phyloP scores from a whole-genome alignment of 2,797 vertebrate genomes.

The Tinamus major region DNA sequence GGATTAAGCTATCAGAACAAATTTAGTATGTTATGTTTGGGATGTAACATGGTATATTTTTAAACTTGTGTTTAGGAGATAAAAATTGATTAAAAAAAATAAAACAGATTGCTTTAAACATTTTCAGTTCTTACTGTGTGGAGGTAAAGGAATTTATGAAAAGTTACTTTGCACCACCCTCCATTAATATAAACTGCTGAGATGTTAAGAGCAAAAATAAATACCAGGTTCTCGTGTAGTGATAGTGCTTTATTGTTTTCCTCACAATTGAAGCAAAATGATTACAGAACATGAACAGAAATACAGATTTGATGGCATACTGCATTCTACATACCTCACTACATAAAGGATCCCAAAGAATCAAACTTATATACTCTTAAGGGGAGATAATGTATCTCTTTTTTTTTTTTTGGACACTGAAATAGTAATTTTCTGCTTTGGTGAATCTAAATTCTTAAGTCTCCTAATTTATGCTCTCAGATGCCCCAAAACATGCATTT shows the following conservation, averaged over 20 bases:
- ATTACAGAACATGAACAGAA: conserved; percentile 1
- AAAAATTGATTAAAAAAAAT: neutral
- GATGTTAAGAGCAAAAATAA: neutral
- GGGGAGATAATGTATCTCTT: neutral
- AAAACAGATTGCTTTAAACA: neutral
- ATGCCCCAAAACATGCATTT: neutral
- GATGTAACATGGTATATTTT: neutral
- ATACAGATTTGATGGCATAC: neutral
- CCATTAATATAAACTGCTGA: neutral
- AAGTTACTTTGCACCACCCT: neutral
- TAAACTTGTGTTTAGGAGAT: neutral
- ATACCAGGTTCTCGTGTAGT: neutral
- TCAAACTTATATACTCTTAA: neutral
- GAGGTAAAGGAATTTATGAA: neutral
- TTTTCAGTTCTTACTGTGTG: neutral
- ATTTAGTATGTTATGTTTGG: neutral
- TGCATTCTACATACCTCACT: neutral
- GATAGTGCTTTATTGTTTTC: conserved; percentile 41
- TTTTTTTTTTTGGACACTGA: conserved; percentile 20
- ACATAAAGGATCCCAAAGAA: neutral
- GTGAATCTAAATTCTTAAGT: neutral
- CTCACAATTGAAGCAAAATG: neutral
- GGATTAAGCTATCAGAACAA: neutral
- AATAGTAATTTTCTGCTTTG: neutral
- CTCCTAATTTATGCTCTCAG: neutral